A percentile compares a stretch with the other conserved stretches of the same genome.
Evolutionary conservation across 2,113 vertebrate genomes (phyloP).

Genomic region (Genyomyrus donnyi): DNA sequence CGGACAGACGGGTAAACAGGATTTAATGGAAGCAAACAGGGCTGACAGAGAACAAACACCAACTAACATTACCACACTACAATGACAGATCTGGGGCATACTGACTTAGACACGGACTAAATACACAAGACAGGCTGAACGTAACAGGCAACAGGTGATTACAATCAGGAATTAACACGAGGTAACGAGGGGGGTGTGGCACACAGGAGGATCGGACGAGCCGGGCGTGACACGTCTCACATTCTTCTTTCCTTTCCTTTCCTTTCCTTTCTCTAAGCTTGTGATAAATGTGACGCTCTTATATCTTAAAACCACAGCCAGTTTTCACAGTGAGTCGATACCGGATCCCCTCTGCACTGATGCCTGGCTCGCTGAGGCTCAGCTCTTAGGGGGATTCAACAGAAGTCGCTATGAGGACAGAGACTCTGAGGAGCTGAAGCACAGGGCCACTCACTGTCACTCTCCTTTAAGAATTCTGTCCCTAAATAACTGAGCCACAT

Average conservation of each 20-base stretch:
- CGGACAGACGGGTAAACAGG: no score
- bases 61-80: no score
- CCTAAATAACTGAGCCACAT: neutral
- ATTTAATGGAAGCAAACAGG: no score
- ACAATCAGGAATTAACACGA: no score
- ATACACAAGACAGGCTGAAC: no score
- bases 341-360: neutral
- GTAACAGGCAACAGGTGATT: no score
- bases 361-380: neutral
- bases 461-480: neutral
- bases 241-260: neutral
- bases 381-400: neutral
- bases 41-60: no score
- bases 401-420: neutral
- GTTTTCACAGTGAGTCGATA: neutral
- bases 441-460: neutral
- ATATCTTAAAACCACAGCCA: neutral
- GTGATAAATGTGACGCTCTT: neutral
- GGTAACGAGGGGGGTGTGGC: no score
- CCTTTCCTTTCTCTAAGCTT: neutral
- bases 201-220: no score
- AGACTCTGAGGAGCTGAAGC: neutral
- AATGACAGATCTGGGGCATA: no score
- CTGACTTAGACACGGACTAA: no score
- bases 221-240: no score